Evolutionary conservation across 2,888 invertebrate genomes (phyloP).

Genomic region (Pachycephus smyrnensis): DNA sequence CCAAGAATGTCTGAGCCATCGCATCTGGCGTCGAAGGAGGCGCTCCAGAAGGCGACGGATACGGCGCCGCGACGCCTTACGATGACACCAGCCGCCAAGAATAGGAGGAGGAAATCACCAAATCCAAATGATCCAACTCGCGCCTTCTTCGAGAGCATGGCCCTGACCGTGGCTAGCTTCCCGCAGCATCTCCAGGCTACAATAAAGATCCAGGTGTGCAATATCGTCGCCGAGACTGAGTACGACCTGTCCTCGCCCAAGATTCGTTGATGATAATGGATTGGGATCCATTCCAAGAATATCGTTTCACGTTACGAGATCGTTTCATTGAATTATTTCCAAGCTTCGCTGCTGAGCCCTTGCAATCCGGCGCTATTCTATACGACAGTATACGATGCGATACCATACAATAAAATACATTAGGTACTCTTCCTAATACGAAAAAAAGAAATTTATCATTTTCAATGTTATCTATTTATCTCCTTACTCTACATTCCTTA

Average conservation of each 20-base stretch:
- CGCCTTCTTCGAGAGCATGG: constrained; percentile 52
- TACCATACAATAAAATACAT: neutral
- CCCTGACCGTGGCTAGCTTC: constrained; percentile 49
- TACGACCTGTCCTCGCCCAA: constrained; percentile 38
- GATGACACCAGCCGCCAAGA: constrained; percentile 21
- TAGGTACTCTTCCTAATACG: neutral
- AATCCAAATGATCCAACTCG: constrained; percentile 41
- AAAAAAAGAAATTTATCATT: neutral
- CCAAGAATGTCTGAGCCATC: constrained; percentile 29
- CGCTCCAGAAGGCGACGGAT: constrained; percentile 22
- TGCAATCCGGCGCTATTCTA: neutral
- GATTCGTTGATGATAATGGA: constrained; percentile 15
- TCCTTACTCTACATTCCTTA: neutral
- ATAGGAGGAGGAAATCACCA: constrained; percentile 30
- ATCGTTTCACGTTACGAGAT: neutral
- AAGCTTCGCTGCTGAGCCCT: neutral
- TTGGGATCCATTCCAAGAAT: neutral
- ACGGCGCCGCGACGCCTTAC: constrained; percentile 31
- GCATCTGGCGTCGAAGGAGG: constrained; percentile 25
- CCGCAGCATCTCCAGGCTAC: constrained; percentile 46
- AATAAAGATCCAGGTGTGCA: constrained; percentile 45
- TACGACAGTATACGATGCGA: neutral
- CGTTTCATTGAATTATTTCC: neutral
- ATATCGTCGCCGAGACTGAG: constrained; percentile 43
- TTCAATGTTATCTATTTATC: neutral